Base-by-base conservation (phyloP, 2,113 vertebrate genomes). In the Propithecus coquereli region DNA sequence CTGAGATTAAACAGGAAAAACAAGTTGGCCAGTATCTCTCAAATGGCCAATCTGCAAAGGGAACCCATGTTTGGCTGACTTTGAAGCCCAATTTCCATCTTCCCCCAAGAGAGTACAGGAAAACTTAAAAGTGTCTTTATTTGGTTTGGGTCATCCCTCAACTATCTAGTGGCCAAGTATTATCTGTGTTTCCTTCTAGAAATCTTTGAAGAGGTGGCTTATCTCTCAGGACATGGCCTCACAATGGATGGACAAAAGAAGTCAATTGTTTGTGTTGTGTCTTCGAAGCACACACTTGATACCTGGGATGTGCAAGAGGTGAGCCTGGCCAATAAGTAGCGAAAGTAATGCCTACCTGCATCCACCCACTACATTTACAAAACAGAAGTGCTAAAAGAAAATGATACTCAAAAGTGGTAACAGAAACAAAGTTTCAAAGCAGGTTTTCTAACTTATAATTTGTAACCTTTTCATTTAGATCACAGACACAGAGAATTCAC, bases 241-340 rank as follows among this genome's bases (percentile, higher is more conserved):
- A 40, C 16, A 10, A 2, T 16, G 23, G 8, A 12, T 2, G 59
- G 8, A 61, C 45, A 54, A 37, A 47, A 59, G 23, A 95, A 32
- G 34, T 85, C 80, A 0, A 0, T 95, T 30, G 3, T 97, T 45
- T 97, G 93, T 30, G 8, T 23, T 0, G 23, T 59, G 16, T 89
- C 92, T 22, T 80, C 90, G 8, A 52, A 5, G 16, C 0, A 0
- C 13, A 10, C 1, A 3, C 52, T 90, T 57, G 47, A 5, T 4
- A 13, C 84, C 83, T 97, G 94, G 90, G 61, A 95, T 34, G 54
- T 95, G 37, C 52, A 59, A 23, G 12, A 77, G 66, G 96, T 86
- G 30, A 96, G 93, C 91, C 43, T 65, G 66, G 43, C 50, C 4
- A 22, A 1, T 1, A 8, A 57, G 30, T 13, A 43, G 45, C n/a